A percentile compares a stretch with the other conserved stretches of the same genome.
Conservation (phyloP, 2,888 invertebrate genomes). For the Patella ulyssiponensis region DNA sequence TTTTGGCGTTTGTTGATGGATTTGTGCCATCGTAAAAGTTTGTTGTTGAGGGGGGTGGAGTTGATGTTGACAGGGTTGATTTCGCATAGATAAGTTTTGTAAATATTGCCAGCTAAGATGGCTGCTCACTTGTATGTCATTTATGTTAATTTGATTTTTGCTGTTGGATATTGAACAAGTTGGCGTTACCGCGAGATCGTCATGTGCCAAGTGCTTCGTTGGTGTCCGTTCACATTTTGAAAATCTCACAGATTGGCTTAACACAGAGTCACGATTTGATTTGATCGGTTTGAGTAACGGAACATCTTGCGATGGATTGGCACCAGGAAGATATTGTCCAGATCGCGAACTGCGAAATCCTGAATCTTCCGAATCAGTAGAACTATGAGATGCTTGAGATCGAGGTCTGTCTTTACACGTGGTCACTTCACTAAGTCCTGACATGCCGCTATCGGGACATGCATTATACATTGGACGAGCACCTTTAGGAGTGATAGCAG, state of each 20-base stretch:
- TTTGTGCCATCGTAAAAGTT: constrained; percentile 32
- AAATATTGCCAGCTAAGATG: constrained; percentile 42
- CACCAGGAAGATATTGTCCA: constrained; percentile 42
- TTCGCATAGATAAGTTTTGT: constrained; percentile 27
- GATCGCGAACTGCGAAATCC: constrained; percentile 64
- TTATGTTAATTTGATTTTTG: constrained; percentile 11
- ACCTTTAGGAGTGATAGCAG: constrained; percentile 2
- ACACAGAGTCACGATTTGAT: constrained; percentile 8
- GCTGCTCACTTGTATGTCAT: constrained; percentile 33
- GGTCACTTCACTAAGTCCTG: constrained; percentile 46
- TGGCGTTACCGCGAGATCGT: background rate
- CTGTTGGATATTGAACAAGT: background rate
- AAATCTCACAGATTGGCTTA: constrained; percentile 3
- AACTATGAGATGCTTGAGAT: constrained; percentile 56
- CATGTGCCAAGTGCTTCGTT: background rate
- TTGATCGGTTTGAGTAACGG: constrained; percentile 58
- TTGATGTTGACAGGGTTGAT: constrained; percentile 25
- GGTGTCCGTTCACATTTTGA: background rate
- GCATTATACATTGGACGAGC: constrained; percentile 43
- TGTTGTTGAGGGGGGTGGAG: constrained; percentile 19
- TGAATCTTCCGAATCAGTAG: constrained; percentile 65
- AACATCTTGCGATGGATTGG: constrained; percentile 41
- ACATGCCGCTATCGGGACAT: constrained; percentile 57
- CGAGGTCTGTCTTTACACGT: constrained; percentile 52
- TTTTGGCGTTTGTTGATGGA: constrained; percentile 1